Percentiles rank a stretch among this genome's conserved stretches.
phyloP scores from a whole-genome alignment of 2,888 invertebrate species.

The Nymphalis urticae region DNA sequence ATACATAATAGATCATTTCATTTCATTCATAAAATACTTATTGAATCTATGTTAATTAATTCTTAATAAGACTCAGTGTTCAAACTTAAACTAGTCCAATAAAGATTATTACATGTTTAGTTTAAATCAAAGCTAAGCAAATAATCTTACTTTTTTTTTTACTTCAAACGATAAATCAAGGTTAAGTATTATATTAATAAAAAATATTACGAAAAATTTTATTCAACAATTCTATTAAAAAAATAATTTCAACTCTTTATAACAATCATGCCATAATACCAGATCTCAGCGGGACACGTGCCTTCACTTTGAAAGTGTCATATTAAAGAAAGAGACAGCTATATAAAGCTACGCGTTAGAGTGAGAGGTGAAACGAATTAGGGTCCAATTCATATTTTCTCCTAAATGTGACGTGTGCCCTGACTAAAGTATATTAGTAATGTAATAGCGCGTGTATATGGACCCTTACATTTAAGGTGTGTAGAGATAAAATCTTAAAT shows the following conservation, averaged over 20 bases:
- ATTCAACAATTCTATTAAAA: neutral
- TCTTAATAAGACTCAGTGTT: no score
- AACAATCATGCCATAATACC: constrained; percentile 13
- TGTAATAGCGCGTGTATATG: constrained; percentile 21
- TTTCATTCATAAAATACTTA: no score
- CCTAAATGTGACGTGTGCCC: constrained; percentile 27
- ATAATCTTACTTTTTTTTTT: no score
- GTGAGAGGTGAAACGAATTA: constrained; percentile 20
- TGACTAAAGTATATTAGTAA: constrained; percentile 29
- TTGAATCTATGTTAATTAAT: no score
- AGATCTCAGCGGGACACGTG: constrained; percentile 17
- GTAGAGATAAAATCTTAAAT: neutral
- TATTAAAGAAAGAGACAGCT: constrained; percentile 13
- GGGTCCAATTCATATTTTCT: constrained; percentile 29
- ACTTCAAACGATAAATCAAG: neutral
- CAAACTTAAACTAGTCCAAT: no score
- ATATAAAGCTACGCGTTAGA: constrained; percentile 7
- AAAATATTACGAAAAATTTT: neutral
- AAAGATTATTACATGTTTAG: no score
- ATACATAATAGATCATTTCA: no score
- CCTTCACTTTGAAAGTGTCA: constrained; percentile 13
- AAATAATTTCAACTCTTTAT: constrained; percentile 12
- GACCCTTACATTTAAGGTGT: constrained; percentile 14
- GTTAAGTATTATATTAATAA: neutral
- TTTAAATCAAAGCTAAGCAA: no score